Evolutionary conservation across 2,888 invertebrate species (phyloP).

Genomic region (Camptogramma bilineatum): DNA sequence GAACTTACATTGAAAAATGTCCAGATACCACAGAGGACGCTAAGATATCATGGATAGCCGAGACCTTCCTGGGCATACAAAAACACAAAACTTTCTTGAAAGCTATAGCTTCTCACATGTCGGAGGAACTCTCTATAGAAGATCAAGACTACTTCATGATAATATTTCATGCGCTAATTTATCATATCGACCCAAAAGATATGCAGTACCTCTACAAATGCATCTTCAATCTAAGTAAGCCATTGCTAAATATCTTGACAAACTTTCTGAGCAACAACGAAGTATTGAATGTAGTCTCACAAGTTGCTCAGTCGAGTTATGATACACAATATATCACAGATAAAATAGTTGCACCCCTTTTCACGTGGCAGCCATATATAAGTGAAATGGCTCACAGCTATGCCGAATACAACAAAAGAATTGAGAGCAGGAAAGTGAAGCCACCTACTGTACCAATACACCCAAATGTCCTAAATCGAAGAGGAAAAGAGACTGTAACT

Average conservation of each 20-base stretch:
- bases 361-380: constrained; percentile 77
- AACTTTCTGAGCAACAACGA: constrained; percentile 76
- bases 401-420: constrained; percentile 64
- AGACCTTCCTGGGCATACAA: constrained; percentile 70
- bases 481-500: constrained; percentile 48
- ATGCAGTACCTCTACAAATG: constrained; percentile 70
- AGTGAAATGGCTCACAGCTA: constrained; percentile 73
- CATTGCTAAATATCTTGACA: constrained; percentile 66
- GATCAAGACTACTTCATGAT: constrained; percentile 72
- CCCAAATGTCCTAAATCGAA: constrained; percentile 67
- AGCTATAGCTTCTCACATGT: constrained; percentile 58
- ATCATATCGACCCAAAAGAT: constrained; percentile 65
- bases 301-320: constrained; percentile 76
- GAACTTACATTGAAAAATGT: constrained; percentile 69
- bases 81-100: constrained; percentile 67
- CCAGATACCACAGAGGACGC: constrained; percentile 64
- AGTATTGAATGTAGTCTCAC: constrained; percentile 72
- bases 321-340: constrained; percentile 80
- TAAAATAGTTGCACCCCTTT: constrained; percentile 78
- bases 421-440: constrained; percentile 63
- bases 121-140: constrained; percentile 62
- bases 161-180: constrained; percentile 65
- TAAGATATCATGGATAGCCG: constrained; percentile 73
- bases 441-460: constrained; percentile 67
- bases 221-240: constrained; percentile 73